These are phyloP conservation scores for Xerus inauris DNA, from an alignment of 2,113 vertebrate species.

Conservation along the genomic window DNA sequence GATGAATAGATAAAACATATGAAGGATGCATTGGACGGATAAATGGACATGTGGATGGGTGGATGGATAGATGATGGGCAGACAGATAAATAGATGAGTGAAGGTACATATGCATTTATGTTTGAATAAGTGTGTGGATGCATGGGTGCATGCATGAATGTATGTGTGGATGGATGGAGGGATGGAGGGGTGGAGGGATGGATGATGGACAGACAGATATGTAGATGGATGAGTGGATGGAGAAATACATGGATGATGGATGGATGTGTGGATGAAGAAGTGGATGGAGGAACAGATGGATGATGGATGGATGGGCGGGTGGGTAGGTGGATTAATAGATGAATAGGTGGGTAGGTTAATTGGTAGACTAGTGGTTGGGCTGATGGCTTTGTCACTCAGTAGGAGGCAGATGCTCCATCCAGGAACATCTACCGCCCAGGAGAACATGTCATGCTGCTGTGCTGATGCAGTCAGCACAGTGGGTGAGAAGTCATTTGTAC, in stretches of 20 bases:
- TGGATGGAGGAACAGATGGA: background rate
- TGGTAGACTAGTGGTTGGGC: rapidly evolving
- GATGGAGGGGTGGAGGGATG: background rate
- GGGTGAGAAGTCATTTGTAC: background rate
- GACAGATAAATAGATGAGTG: background rate
- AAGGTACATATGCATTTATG: too few relatives aligned
- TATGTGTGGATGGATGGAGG: background rate
- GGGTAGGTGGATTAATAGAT: too few relatives aligned
- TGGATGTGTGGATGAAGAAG: background rate
- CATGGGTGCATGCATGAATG: background rate
- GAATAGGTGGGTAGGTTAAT: too few relatives aligned
- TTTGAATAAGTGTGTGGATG: background rate
- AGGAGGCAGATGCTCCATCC: background rate
- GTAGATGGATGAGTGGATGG: background rate
- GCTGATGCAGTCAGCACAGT: background rate
- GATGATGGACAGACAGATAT: background rate
- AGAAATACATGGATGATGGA: background rate
- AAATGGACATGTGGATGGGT: too few relatives aligned
- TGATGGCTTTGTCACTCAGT: background rate
- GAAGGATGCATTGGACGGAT: too few relatives aligned
- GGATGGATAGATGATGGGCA: too few relatives aligned
- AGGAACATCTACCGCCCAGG: background rate
- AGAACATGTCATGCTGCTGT: rapidly evolving
- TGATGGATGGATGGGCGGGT: background rate
- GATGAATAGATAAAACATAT: background rate